Evolutionary conservation across 1,140 invertebrate species (phyloP).

Genomic region (Leptonema lineaticorne): DNA sequence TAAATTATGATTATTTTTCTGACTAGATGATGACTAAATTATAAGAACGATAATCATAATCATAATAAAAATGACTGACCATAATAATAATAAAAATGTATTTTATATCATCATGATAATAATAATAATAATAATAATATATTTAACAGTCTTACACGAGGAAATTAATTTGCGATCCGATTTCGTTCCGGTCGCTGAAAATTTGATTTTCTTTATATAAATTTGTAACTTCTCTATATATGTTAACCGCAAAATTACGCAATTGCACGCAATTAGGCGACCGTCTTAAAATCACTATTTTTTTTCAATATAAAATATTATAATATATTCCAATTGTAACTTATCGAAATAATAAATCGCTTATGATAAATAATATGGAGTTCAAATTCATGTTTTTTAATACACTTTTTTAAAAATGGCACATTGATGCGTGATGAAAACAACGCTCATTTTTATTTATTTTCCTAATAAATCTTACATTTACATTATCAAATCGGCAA

Average conservation of each 20-base stretch:
- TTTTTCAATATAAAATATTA: constrained; percentile 31
- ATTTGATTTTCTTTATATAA: constrained; percentile 19
- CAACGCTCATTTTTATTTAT: too few relatives aligned
- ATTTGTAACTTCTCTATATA: too few relatives aligned
- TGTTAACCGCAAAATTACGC: constrained; percentile 32
- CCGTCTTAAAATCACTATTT: constrained; percentile 10
- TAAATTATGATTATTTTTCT: constrained; percentile 11
- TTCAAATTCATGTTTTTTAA: neutral
- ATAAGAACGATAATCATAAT: too few relatives aligned
- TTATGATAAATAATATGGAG: too few relatives aligned
- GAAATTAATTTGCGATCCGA: constrained; percentile 33
- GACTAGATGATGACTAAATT: too few relatives aligned
- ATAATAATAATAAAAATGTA: too few relatives aligned
- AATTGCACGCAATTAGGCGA: too few relatives aligned
- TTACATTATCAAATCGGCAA: too few relatives aligned
- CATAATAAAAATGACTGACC: too few relatives aligned
- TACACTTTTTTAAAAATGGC: constrained; percentile 29
- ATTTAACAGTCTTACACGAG: constrained; percentile 40
- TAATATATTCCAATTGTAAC: constrained; percentile 22
- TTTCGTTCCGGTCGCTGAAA: constrained; percentile 28
- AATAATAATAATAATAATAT: constrained; percentile 30
- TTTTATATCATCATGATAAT: too few relatives aligned
- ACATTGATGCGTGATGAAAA: constrained; percentile 34
- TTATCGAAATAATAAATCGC: too few relatives aligned
- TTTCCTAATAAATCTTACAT: too few relatives aligned